Conservation (phyloP, 2,797 vertebrate genomes). For the Tragelaphus eurycerus region DNA sequence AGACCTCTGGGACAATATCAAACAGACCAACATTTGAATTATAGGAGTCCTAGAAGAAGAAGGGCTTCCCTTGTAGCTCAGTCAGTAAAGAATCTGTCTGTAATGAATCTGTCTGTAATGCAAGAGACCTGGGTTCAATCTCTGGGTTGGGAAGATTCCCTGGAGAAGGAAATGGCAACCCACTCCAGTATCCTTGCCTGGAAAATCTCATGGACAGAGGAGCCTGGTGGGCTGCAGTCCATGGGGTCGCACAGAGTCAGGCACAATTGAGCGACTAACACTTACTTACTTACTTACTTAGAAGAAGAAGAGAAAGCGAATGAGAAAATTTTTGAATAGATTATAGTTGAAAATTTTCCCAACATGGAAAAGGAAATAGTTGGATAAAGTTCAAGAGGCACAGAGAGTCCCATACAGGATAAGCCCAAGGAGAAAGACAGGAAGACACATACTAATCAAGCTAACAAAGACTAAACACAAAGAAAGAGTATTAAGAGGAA, state of each 20-base stretch:
- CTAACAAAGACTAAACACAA: neutral
- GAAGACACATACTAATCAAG: neutral
- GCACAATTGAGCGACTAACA: accelerated
- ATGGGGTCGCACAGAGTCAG: accelerated
- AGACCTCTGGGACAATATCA: too few relatives aligned
- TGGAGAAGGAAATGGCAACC: neutral
- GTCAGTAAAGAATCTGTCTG: neutral
- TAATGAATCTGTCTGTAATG: neutral
- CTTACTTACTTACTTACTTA: neutral
- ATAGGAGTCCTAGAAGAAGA: too few relatives aligned
- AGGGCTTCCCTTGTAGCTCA: neutral
- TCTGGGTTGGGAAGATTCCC: neutral
- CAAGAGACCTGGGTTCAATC: neutral
- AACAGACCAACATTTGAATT: too few relatives aligned
- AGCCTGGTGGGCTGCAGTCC: neutral
- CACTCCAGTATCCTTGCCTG: neutral
- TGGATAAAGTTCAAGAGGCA: neutral
- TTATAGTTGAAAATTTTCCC: neutral
- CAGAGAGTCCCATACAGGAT: neutral
- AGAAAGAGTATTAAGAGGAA: neutral
- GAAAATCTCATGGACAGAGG: neutral
- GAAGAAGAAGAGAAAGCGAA: neutral
- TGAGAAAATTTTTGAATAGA: neutral
- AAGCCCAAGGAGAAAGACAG: neutral
- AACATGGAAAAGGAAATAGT: neutral